Evolutionary conservation across 1,140 invertebrate genomes (phyloP), one percentile per base, ranked within the genome.

Genomic region (Teleopsis dalmanni): DNA sequence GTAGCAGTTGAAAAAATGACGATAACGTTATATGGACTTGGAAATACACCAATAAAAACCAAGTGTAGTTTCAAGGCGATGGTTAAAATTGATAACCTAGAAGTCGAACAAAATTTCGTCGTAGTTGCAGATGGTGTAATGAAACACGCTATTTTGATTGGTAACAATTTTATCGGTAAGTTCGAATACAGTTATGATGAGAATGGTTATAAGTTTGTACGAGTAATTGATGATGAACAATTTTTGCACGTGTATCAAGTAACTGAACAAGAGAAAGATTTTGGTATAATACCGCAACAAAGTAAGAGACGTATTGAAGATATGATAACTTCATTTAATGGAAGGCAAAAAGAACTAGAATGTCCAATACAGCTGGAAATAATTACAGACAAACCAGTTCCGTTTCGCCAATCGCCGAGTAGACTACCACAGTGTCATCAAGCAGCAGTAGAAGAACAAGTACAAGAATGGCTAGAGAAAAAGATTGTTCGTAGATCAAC

Each of bases 311-410:
- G 7, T 29, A 13, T 29, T 8, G 13, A 7, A 13, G 5, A 45
- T 22, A 7, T 46, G 22, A 34, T 33, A n/a, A 16, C 47, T 16
- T 38, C 38, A 16, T 53, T 49, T 25, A 38, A 51, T 26, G 37
- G 43, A 6, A n/a, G 3, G 3, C 11, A n/a, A n/a, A 26, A 26
- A 1, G 16, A 40, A 16, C 3, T n/a, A 23, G 6, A 42, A 16
- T 36, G 18, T 19, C 35, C 35, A 8, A 14, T 36, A 19, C 35
- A 5, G 14, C 18, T 36, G 35, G 21, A 36, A 36, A 36, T 36
- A 14, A 36, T 36, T 19, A 14, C 35, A 18, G 18, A 19, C 5
- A 19, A 16, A 8, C 16, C 18, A 16, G 35, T 36, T 19, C 35
- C 35, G n/a, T 8, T 36, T 10, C 14, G 18, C 16, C 35, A 36